Evolutionary conservation across 2,797 vertebrate species (phyloP), one percentile per base, ranked within the genome.

Genomic region (Sciaenops ocellatus): DNA sequence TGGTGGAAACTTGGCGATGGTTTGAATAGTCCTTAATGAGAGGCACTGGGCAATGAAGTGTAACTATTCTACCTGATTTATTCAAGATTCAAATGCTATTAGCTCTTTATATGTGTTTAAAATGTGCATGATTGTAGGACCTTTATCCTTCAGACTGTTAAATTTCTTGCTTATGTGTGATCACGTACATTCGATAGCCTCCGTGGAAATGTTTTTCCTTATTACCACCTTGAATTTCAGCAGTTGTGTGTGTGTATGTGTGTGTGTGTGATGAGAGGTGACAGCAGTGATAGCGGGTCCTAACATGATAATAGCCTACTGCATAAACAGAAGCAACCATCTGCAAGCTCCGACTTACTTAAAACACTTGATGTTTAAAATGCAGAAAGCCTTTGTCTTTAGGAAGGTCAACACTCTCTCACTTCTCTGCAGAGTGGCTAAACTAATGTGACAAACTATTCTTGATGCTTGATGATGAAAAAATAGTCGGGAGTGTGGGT

Each of bases 311-410:
- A 90, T 82, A 67, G 81, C 71, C 80, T 67, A 68, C 73, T 76
- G 80, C 70, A 83, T 76, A 83, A 83, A 68, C 80, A 79, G 64
- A 15, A 34, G 60, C 59, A 64, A 65, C 87, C 87, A 80, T 89
- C 84, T 89, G 83, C 79, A 80, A 66, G 42, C 78, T 66, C 54
- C 34, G 8, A 54, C 73, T 80, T 82, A 74, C 75, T 76, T 24
- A 20, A 71, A 93, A 87, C 54, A 70, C 67, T 75, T 7, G 1
- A 87, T 92, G 72, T 83, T 94, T 91, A 89, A 90, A 80, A 92
- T 93, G 86, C 93, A 90, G 84, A 82, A 64, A 73, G 82, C 63
- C 73, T 89, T 85, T 80, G 86, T 90, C 85, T 88, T 82, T 66
- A 70, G 73, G 88, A 92, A 93, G 89, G 93, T 93, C 89, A 80